These are phyloP conservation scores for Achlya flavicornis DNA, from an alignment of 2,888 invertebrate genomes.

Conservation along the genomic window DNA sequence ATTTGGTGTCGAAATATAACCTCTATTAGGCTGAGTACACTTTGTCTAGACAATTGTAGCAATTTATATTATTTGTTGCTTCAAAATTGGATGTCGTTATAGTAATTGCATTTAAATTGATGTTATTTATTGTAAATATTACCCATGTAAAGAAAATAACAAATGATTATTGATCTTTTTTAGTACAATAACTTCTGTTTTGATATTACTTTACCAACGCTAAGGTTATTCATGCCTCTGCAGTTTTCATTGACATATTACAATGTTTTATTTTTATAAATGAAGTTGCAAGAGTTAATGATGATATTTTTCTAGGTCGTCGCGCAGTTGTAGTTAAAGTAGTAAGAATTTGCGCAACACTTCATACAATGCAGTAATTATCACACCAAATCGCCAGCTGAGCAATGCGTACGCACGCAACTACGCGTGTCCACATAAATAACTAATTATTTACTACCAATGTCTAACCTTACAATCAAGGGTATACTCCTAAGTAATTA, in stretches of 20 bases:
- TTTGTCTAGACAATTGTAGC: slow-evolving; percentile 59
- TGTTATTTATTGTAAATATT: slow-evolving; percentile 45
- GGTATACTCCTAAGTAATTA: slow-evolving; percentile 49
- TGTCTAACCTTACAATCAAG: slow-evolving; percentile 63
- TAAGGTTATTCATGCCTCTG: background rate
- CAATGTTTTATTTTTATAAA: slow-evolving; percentile 24
- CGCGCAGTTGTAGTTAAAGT: slow-evolving; percentile 41
- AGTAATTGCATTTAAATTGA: slow-evolving; percentile 73
- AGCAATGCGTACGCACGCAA: slow-evolving; percentile 59
- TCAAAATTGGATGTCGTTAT: slow-evolving; percentile 56
- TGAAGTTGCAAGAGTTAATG: slow-evolving; percentile 42
- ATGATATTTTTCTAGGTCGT: slow-evolving; percentile 61
- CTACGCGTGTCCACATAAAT: slow-evolving; percentile 58
- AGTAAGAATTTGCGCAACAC: slow-evolving; percentile 59
- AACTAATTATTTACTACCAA: slow-evolving; percentile 57
- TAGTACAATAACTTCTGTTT: background rate
- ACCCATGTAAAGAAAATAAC: background rate
- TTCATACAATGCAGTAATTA: slow-evolving; percentile 65
- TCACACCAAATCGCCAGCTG: slow-evolving; percentile 53
- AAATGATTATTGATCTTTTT: background rate
- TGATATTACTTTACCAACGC: background rate
- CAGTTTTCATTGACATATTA: slow-evolving; percentile 24
- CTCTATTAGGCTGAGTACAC: slow-evolving; percentile 47
- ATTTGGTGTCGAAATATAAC: slow-evolving; percentile 56
- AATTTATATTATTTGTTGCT: slow-evolving; percentile 64